phyloP scores from a whole-genome alignment of 2,888 invertebrate species.

The Byasa hedistus region DNA sequence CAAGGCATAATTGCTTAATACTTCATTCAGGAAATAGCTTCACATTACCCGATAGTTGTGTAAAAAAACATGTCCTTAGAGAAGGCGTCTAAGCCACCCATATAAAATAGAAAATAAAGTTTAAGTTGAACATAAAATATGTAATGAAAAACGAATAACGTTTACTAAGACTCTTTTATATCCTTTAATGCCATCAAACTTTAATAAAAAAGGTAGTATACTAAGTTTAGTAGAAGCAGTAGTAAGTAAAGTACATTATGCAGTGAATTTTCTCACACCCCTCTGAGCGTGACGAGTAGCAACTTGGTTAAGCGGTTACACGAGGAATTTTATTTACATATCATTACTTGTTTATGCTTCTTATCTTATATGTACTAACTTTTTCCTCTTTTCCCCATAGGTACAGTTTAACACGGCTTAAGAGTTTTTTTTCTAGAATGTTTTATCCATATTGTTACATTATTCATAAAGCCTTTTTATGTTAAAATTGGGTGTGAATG shows the following conservation, averaged over 20 bases:
- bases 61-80: too few species aligned
- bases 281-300: constrained; percentile 16
- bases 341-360: constrained; percentile 28
- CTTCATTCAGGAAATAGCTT: too few species aligned
- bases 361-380: constrained; percentile 9
- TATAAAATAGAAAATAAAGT: too few species aligned
- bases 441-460: constrained; percentile 17
- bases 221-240: too few species aligned
- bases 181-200: too few species aligned
- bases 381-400: constrained; percentile 12
- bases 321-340: constrained; percentile 28
- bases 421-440: constrained; percentile 7
- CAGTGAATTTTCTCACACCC: constrained; percentile 17
- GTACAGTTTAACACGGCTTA: constrained; percentile 15
- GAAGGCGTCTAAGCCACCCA: too few species aligned
- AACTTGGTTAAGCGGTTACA: constrained; percentile 26
- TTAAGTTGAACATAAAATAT: too few species aligned
- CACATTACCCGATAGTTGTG: too few species aligned
- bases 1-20: neutral
- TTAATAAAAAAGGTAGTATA: too few species aligned
- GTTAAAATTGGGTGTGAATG: constrained; percentile 5
- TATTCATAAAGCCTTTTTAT: constrained; percentile 23
- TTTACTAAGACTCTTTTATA: too few species aligned
- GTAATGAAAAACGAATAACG: too few species aligned
- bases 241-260: constrained; percentile 13